These are phyloP conservation scores for Entomobrya proxima DNA, from an alignment of 2,888 invertebrate species.

Conservation along the genomic window DNA sequence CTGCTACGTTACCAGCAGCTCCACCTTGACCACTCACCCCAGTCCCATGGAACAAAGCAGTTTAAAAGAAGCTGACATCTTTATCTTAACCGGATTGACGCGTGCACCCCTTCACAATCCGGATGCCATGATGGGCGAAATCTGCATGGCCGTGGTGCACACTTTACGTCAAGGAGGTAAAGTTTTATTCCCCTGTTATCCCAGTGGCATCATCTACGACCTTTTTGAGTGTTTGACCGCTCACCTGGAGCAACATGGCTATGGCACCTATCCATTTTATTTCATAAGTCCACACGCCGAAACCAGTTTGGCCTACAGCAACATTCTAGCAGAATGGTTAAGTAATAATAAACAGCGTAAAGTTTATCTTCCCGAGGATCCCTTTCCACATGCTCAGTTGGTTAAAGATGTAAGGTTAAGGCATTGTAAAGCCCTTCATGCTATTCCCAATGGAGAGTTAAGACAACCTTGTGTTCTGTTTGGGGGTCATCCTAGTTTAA, in stretches of 20 bases:
- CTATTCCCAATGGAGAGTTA: constrained; percentile 68
- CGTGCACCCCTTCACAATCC: constrained; percentile 97
- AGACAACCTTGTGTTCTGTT: constrained; percentile 94
- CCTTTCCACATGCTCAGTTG: too few relatives aligned
- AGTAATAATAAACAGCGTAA: too few relatives aligned
- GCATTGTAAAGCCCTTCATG: constrained; percentile 89
- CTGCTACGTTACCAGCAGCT: constrained; percentile 95
- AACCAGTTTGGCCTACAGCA: too few relatives aligned
- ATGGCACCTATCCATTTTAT: too few relatives aligned
- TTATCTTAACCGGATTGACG: too few relatives aligned
- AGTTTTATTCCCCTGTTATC: constrained; percentile 96
- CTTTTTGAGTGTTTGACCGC: too few relatives aligned
- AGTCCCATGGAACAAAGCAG: constrained; percentile 93
- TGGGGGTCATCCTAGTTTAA: constrained; percentile 96
- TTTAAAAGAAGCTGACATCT: constrained; percentile 92
- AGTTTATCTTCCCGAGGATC: too few relatives aligned
- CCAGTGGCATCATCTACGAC: too few relatives aligned
- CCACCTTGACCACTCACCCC: constrained; percentile 96
- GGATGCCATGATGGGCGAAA: constrained; percentile 95
- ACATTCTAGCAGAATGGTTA: too few relatives aligned
- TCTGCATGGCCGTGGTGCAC: constrained; percentile 92
- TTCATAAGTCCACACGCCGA: too few relatives aligned
- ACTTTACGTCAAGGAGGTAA: constrained; percentile 94
- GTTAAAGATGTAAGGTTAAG: too few relatives aligned
- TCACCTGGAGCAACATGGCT: too few relatives aligned